A percentile compares a stretch with the other conserved stretches of the same genome.
phyloP scores from a whole-genome alignment of 2,797 vertebrate genomes.

The Sebastes itinus region DNA sequence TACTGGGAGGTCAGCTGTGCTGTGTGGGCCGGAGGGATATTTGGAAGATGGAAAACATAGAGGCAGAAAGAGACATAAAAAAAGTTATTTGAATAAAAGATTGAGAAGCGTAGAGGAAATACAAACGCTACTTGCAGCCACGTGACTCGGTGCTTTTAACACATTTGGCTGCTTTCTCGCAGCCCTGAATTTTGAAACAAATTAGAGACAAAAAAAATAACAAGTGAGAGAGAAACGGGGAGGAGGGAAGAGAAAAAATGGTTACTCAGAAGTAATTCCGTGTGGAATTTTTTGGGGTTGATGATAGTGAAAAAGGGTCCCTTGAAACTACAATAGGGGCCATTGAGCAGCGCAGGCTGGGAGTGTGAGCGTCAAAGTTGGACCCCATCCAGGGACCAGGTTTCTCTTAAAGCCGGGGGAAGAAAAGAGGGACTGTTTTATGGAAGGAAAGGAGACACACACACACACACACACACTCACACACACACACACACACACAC shows the following conservation, averaged over 20 bases:
- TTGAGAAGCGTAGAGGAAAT: constrained; percentile 20
- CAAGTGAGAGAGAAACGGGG: neutral
- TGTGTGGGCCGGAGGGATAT: constrained; percentile 22
- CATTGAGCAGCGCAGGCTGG: constrained; percentile 72
- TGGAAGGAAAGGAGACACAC: constrained; percentile 53
- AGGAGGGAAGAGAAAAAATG: constrained; percentile 52
- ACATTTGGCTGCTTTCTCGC: constrained; percentile 24
- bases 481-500: constrained; percentile 30
- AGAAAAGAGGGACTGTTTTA: constrained; percentile 72
- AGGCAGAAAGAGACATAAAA: neutral
- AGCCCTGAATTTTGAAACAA: constrained; percentile 40
- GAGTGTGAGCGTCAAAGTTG: constrained; percentile 68
- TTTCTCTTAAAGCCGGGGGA: constrained; percentile 71
- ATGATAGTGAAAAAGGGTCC: constrained; percentile 77
- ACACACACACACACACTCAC: constrained; percentile 36
- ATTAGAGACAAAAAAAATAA: constrained; percentile 23
- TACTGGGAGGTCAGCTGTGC: constrained; percentile 54
- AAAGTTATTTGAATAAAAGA: neutral
- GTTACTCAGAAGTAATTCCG: constrained; percentile 82
- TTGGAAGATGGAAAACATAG: constrained; percentile 33
- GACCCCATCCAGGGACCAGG: constrained; percentile 71
- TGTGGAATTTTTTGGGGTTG: constrained; percentile 66
- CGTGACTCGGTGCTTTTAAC: constrained; percentile 34
- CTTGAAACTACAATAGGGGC: constrained; percentile 82
- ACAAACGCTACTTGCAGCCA: constrained; percentile 11